These are phyloP conservation scores for Urocyon cinereoargenteus DNA, from an alignment of 2,797 vertebrate species.

Conservation along the genomic window DNA sequence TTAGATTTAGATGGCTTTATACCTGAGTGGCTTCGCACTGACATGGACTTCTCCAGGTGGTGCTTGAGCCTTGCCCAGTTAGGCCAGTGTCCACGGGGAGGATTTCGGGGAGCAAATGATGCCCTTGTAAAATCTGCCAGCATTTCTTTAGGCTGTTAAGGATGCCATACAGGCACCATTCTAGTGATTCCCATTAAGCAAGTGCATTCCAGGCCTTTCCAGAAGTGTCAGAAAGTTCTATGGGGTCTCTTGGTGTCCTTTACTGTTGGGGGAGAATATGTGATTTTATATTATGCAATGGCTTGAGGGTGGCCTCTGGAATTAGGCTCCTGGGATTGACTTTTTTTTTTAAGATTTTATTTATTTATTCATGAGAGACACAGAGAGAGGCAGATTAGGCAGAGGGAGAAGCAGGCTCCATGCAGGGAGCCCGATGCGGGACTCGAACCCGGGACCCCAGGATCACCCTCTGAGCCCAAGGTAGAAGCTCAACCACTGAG, in stretches of 20 bases:
- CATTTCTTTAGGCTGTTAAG: conserved; percentile 5
- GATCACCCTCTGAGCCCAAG: too few relatives aligned
- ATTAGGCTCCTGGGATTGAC: neutral
- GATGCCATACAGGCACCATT: neutral
- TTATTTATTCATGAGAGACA: too few relatives aligned
- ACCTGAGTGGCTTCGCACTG: neutral
- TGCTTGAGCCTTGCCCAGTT: neutral
- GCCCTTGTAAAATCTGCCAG: conserved; percentile 27
- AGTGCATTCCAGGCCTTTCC: neutral
- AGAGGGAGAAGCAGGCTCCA: too few relatives aligned
- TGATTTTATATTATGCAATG: neutral
- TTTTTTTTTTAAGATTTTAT: neutral
- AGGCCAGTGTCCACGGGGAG: neutral
- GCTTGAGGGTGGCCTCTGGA: neutral
- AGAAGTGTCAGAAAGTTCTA: neutral
- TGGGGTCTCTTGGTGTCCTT: neutral
- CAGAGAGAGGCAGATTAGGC: too few relatives aligned
- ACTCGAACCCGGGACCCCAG: too few relatives aligned
- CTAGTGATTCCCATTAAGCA: neutral
- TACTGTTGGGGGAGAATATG: neutral
- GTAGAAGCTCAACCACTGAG: too few relatives aligned
- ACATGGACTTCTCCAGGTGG: neutral
- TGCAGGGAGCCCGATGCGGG: too few relatives aligned
- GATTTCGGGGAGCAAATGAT: conserved; percentile 32
- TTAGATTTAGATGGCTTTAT: neutral